Percentiles rank a stretch among this genome's conserved stretches.
phyloP scores from a whole-genome alignment of 1,140 invertebrate genomes.

The Whitmania pigra region DNA sequence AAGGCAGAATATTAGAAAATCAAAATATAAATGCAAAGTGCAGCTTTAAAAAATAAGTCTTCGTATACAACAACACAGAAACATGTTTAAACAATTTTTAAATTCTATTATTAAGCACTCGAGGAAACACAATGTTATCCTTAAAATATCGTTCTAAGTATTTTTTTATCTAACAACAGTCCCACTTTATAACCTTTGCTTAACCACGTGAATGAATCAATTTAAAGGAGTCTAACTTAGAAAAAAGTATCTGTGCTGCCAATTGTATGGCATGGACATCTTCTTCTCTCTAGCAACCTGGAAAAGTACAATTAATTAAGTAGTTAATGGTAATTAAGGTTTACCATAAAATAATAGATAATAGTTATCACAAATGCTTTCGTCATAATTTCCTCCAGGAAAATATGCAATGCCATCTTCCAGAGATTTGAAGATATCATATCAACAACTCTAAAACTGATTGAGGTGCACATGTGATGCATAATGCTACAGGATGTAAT shows the following conservation, averaged over 20 bases:
- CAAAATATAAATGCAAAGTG: background rate
- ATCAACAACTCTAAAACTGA: too few relatives aligned
- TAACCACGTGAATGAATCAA: background rate
- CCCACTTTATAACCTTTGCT: background rate
- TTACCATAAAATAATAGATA: background rate
- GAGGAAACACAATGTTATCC: too few relatives aligned
- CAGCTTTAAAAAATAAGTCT: background rate
- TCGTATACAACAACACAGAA: background rate
- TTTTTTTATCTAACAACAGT: too few relatives aligned
- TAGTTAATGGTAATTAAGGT: too few relatives aligned
- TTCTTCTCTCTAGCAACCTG: constrained; percentile 29
- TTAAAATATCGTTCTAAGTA: too few relatives aligned
- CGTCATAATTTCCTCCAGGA: background rate
- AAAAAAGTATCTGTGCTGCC: constrained; percentile 39
- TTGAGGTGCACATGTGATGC: too few relatives aligned
- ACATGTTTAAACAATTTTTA: background rate
- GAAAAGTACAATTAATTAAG: background rate
- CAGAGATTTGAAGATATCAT: background rate
- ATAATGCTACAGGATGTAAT: too few relatives aligned
- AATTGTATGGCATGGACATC: constrained; percentile 37
- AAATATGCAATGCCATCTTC: background rate
- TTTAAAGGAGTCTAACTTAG: constrained; percentile 31
- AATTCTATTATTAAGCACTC: background rate
- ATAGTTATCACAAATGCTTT: background rate
- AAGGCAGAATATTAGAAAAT: background rate